Conservation (phyloP, 2,888 invertebrate species). For the Sceliomorpha sp. region DNA sequence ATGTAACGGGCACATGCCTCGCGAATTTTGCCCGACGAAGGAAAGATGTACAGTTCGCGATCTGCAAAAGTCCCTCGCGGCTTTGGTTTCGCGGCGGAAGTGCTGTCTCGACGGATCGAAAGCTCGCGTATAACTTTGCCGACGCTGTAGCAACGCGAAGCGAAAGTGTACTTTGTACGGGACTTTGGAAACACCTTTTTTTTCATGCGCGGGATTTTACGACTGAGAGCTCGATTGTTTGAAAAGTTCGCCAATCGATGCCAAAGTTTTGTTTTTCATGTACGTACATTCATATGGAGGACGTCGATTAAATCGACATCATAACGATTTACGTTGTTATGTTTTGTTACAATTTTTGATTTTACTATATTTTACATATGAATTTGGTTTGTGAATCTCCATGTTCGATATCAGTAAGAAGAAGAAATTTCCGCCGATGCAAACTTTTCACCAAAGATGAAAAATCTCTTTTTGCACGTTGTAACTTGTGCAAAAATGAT, state of each 20-base stretch:
- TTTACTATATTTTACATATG: too few relatives aligned
- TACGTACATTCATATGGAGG: too few relatives aligned
- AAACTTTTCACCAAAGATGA: too few relatives aligned
- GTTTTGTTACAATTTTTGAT: too few relatives aligned
- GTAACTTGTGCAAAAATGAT: too few relatives aligned
- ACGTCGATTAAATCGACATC: too few relatives aligned
- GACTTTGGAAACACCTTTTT: slow-evolving; percentile 10
- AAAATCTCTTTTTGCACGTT: too few relatives aligned
- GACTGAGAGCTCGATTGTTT: slow-evolving; percentile 4
- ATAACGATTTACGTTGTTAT: too few relatives aligned
- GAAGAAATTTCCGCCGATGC: too few relatives aligned
- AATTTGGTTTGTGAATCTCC: too few relatives aligned
- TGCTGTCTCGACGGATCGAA: slow-evolving; percentile 34
- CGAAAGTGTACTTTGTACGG: slow-evolving; percentile 15
- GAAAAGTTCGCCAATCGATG: slow-evolving; percentile 8
- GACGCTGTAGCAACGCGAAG: slow-evolving; percentile 17
- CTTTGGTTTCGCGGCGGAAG: slow-evolving; percentile 34
- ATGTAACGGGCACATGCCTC: neutral
- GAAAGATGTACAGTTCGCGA: slow-evolving; percentile 24
- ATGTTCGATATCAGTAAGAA: too few relatives aligned
- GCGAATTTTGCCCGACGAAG: slow-evolving; percentile 10
- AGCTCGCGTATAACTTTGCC: slow-evolving; percentile 23
- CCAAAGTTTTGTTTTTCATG: too few relatives aligned
- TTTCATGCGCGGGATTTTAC: slow-evolving; percentile 24
- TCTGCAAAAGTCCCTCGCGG: slow-evolving; percentile 16